phyloP scores from a whole-genome alignment of 2,797 vertebrate genomes.

The Vespertilio murinus region DNA sequence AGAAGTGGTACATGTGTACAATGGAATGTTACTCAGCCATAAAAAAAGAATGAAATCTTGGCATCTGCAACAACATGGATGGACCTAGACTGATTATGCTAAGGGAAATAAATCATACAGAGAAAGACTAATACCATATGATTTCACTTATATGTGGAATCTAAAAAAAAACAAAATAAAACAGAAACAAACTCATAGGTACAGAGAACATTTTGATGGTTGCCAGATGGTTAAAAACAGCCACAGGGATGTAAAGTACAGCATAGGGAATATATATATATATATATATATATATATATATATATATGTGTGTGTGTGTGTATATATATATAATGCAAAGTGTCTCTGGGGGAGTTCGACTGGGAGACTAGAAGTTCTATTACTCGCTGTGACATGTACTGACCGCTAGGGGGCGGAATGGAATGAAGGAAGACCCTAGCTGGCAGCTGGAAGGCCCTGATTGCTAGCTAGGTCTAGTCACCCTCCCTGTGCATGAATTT shows the following conservation, averaged over 20 bases:
- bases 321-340: no score
- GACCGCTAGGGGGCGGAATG: fast-evolving
- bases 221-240: not conserved
- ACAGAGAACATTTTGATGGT: not conserved
- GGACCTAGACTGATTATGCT: not conserved
- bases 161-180: not conserved
- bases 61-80: not conserved
- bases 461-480: no score
- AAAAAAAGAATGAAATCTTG: not conserved
- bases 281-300: no score
- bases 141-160: not conserved
- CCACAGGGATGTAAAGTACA: not conserved
- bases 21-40: not conserved
- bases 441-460: no score
- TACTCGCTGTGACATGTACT: no score
- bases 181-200: not conserved
- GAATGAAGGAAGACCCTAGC: no score
- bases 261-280: no score
- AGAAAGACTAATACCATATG: not conserved
- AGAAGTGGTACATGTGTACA: not conserved
- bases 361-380: no score
- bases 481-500: no score
- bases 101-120: not conserved
- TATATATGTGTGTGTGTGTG: no score
- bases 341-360: no score